Evolutionary conservation across 2,797 vertebrate species (phyloP).

Genomic region (Dipus sagitta): DNA sequence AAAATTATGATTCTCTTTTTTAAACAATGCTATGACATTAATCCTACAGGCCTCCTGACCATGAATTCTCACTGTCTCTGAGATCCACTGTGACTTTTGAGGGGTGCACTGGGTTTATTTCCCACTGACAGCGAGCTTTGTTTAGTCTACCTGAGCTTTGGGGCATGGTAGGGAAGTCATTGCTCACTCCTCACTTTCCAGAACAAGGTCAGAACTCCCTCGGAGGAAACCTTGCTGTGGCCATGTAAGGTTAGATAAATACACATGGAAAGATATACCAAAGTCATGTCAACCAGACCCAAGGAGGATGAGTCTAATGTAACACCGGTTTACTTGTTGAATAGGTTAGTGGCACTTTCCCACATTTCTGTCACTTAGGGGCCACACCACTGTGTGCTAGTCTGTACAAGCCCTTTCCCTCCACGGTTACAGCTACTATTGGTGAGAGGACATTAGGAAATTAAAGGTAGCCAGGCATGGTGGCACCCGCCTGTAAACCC

Average conservation of each 20-base stretch:
- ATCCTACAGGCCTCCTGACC: not conserved
- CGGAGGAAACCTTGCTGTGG: conserved; percentile 51
- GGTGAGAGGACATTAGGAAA: not conserved
- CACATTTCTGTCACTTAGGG: not conserved
- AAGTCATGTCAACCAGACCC: conserved; percentile 19
- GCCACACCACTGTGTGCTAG: not conserved
- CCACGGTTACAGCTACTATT: not conserved
- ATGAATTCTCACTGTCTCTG: not conserved
- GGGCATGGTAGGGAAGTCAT: not conserved
- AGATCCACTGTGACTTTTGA: not conserved
- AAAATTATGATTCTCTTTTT: conserved; percentile 39
- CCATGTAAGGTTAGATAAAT: conserved; percentile 48
- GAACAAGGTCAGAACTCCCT: conserved; percentile 16
- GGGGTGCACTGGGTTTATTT: conserved; percentile 27
- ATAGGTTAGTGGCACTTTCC: not conserved
- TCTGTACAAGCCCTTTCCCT: conserved; percentile 29
- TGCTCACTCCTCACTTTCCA: conserved; percentile 24
- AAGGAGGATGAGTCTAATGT: not conserved
- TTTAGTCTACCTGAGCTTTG: conserved; percentile 66
- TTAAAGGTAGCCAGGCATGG: not conserved
- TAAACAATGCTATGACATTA: not conserved
- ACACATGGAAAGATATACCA: conserved; percentile 50
- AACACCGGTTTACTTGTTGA: not conserved
- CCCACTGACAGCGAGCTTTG: not conserved
- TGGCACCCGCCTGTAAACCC: not conserved